Evolutionary conservation across 53 echinoderm and acorn worm genomes (phyloP).

Genomic region (Apostichopus leukothele): DNA sequence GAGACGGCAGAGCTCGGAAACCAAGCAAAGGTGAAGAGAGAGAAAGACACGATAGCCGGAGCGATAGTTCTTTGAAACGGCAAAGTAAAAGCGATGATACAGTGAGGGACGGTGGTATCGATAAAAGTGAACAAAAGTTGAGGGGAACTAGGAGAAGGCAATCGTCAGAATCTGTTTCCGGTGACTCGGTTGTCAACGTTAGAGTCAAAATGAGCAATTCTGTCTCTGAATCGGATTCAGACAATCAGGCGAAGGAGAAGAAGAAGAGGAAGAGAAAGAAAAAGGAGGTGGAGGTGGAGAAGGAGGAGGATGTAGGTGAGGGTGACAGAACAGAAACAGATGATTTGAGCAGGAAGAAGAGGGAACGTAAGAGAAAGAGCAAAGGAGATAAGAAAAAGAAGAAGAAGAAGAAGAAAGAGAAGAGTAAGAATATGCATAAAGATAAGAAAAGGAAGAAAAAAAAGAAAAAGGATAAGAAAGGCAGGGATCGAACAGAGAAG

Average conservation of each 20-base stretch:
- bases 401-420: slow-evolving; percentile 62
- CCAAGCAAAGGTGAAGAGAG: not conserved
- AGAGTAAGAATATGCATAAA: slow-evolving; percentile 59
- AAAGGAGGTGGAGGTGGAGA: not conserved
- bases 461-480: slow-evolving; percentile 40
- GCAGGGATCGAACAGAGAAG: slow-evolving; percentile 23
- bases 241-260: not conserved
- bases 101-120: not conserved
- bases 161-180: not conserved
- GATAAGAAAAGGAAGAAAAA: slow-evolving; percentile 54
- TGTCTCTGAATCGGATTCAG: no score
- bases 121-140: not conserved
- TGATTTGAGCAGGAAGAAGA: slow-evolving; percentile 6
- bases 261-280: not conserved
- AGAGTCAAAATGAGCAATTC: no score
- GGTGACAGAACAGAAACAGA: not conserved
- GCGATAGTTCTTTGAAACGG: not conserved
- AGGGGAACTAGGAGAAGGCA: not conserved
- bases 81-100: not conserved
- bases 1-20: not conserved
- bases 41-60: not conserved
- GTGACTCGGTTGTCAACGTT: not conserved
- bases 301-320: not conserved
- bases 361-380: slow-evolving; percentile 18
- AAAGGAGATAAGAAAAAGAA: slow-evolving; percentile 59